phyloP scores from a whole-genome alignment of 2,888 invertebrate genomes.

The Neuroscelio doddi region DNA sequence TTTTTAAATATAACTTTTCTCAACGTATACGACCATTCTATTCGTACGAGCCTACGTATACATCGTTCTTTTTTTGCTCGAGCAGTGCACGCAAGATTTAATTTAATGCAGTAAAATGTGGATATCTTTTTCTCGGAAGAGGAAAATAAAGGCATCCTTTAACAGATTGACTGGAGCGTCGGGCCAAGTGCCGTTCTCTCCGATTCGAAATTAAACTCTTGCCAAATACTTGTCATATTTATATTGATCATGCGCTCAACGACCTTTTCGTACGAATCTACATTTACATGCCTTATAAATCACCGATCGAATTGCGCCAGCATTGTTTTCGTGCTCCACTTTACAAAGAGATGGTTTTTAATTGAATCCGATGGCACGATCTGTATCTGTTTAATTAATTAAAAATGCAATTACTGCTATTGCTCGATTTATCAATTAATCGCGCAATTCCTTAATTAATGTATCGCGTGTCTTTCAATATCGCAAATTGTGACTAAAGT shows the following conservation, averaged over 20 bases:
- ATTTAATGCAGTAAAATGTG: not conserved
- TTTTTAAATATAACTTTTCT: too few species aligned
- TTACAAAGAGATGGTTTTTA: constrained; percentile 12
- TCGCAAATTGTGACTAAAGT: too few species aligned
- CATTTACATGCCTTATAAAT: constrained; percentile 18
- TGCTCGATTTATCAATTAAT: too few species aligned
- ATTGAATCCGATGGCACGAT: constrained; percentile 22
- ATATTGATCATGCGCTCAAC: constrained; percentile 30
- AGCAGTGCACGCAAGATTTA: too few species aligned
- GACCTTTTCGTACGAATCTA: constrained; percentile 3
- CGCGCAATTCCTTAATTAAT: too few species aligned
- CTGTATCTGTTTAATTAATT: constrained; percentile 5
- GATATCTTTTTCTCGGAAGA: not conserved
- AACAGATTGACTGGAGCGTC: constrained; percentile 10
- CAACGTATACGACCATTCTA: too few species aligned
- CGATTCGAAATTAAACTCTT: constrained; percentile 37
- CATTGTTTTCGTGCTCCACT: constrained; percentile 42
- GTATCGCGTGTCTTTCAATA: too few species aligned
- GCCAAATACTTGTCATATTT: constrained; percentile 44
- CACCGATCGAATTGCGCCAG: constrained; percentile 11
- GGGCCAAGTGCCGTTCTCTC: constrained; percentile 29
- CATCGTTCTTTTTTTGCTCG: too few species aligned
- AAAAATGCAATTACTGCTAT: too few species aligned
- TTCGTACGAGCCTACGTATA: too few species aligned
- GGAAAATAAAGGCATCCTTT: constrained; percentile 3